Conservation (phyloP, 92 coral and sea anemone genomes). For the Bergia puertoricense region DNA sequence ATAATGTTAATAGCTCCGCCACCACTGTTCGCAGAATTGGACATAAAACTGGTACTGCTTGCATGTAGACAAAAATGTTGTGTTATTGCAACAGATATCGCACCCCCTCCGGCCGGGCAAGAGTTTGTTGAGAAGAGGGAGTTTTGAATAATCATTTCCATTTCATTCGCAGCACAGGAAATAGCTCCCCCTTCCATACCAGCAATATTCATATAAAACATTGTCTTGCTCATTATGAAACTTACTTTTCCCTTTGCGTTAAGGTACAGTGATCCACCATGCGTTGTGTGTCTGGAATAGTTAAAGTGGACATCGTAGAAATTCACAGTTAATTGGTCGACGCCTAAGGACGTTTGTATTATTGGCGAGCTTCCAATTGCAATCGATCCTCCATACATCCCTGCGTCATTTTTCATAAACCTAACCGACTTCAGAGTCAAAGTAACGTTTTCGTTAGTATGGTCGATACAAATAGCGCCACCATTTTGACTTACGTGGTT, state of each 20-base stretch:
- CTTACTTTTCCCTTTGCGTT: not conserved
- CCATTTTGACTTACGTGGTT: constrained; percentile 18
- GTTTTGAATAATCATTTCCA: constrained; percentile 5
- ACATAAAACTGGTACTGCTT: not conserved
- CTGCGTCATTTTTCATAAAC: constrained; percentile 12
- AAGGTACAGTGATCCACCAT: constrained; percentile 27
- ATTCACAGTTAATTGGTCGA: not conserved
- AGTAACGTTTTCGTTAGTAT: constrained; percentile 8
- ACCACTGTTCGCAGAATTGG: not conserved
- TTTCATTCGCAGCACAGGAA: not conserved
- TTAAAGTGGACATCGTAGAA: constrained; percentile 37
- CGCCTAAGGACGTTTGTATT: not conserved
- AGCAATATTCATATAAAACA: not conserved
- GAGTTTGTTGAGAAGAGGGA: not conserved
- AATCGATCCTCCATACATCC: not conserved
- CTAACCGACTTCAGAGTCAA: constrained; percentile 1
- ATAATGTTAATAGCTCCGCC: constrained; percentile 15
- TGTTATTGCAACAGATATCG: not conserved
- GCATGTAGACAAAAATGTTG: not conserved
- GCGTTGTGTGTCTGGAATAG: constrained; percentile 1
- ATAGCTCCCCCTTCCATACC: constrained; percentile 31
- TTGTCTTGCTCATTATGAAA: not conserved
- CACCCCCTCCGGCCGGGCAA: constrained; percentile 19
- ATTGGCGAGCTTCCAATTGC: constrained; percentile 10
- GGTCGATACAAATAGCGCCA: constrained; percentile 26